Base-by-base conservation (phyloP, 2,888 invertebrate genomes). In the Apotomis capreana region DNA sequence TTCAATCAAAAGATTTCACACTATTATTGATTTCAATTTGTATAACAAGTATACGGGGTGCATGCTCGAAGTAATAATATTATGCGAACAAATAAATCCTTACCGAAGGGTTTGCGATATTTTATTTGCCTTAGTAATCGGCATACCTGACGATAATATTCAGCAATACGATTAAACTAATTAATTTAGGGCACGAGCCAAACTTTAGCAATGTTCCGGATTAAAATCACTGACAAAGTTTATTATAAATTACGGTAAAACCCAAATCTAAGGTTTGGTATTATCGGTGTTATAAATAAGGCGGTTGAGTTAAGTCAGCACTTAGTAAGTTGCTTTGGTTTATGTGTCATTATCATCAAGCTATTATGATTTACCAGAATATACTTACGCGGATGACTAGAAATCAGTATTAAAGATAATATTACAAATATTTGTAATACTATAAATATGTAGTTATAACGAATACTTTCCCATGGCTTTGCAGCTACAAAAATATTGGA, bases 241-340 rank as follows among this genome's bases (percentile, higher is more conserved):
- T 72, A 72, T 72, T 68, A 68, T 72, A 68, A 68, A 72, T 72
- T 68, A 72, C 68, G 63, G 58, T 46, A 58, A 68, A 63, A 63
- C 72, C 68, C 54, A 68, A 67, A 63, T 68, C 68, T 59, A 63
- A 63, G 72, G 72, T 68, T 58, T 61, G 58, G 63, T 63, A 63
- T 68, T 72, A 72, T 72, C 68, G 59, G 58, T 52, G 58, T 40
- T 63, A 72, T 72, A 72, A 59, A 68, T 72, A 68, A 63, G 10
- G 44, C 13, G 5, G 36, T n/a, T 57, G 65, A n/a, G 8, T 10
- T n/a, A 54, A 26, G 44, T 26, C 36, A 65, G 54, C 9, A 57
- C 65, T 40, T 44, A 46, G 65, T 65, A 65, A 10, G n/a, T 64
- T 55, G n/a, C 55, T 5, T 26, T 12, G 26, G 26, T 26, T 26